These are phyloP conservation scores for Rhinolophus ferrumequinum DNA, from an alignment of 2,113 vertebrate genomes.

Conservation along the genomic window DNA sequence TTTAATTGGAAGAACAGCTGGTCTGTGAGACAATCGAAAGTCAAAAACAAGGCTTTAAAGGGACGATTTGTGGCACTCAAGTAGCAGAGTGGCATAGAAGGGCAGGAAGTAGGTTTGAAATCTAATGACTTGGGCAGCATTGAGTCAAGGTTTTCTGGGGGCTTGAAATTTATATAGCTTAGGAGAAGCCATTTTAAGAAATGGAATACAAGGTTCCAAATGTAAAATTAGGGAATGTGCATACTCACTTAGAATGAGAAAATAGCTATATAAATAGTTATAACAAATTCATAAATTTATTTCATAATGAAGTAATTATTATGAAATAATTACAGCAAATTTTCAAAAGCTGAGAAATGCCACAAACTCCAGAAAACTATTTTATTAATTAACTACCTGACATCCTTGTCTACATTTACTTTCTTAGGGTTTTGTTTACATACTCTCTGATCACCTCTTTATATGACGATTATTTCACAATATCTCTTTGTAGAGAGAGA, in stretches of 20 bases:
- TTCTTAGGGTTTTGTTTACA: background rate
- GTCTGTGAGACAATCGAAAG: background rate
- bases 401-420: background rate
- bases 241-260: background rate
- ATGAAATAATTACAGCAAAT: background rate
- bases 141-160: background rate
- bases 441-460: background rate
- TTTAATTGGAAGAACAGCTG: slow-evolving; percentile 20
- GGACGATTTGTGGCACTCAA: background rate
- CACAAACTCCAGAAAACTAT: background rate
- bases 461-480: background rate
- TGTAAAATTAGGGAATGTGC: background rate
- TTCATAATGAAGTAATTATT: background rate
- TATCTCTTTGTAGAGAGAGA: background rate
- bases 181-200: background rate
- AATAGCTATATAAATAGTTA: background rate
- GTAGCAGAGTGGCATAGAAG: background rate
- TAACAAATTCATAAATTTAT: background rate
- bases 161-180: background rate
- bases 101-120: background rate
- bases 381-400: background rate
- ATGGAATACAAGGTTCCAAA: background rate
- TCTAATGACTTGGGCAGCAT: background rate
- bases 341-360: slow-evolving; percentile 5
- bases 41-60: background rate